These are phyloP conservation scores for Caerostris darwini DNA, from an alignment of 1,140 invertebrate species.

Conservation along the genomic window DNA sequence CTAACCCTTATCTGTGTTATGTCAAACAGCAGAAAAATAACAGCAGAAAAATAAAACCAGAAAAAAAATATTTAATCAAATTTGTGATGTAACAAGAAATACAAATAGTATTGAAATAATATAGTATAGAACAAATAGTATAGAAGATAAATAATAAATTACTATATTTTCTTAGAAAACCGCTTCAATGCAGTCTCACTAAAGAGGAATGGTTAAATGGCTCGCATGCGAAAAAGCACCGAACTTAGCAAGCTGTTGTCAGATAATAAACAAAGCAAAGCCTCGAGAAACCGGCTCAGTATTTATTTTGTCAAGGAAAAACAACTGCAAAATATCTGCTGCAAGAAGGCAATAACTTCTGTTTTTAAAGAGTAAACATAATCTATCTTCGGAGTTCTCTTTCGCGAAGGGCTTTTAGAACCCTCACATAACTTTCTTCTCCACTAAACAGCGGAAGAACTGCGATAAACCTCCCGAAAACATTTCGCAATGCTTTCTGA, in stretches of 20 bases:
- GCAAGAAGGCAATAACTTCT: background rate
- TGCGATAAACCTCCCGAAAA: background rate
- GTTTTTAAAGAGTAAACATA: slow-evolving; percentile 12
- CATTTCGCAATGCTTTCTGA: background rate
- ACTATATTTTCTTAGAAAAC: background rate
- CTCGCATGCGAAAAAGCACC: background rate
- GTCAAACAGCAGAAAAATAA: too few species aligned
- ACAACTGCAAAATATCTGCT: background rate
- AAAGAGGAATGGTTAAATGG: background rate
- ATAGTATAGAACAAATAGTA: too few species aligned
- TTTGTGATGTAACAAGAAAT: too few species aligned
- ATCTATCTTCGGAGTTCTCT: background rate
- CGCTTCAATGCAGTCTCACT: background rate
- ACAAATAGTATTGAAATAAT: background rate
- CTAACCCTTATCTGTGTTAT: too few species aligned
- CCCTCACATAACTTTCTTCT: background rate
- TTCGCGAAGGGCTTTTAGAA: background rate
- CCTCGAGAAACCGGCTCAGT: background rate
- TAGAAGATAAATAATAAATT: background rate
- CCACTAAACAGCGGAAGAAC: background rate
- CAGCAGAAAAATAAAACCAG: too few species aligned
- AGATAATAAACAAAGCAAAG: background rate
- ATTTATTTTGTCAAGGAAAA: slow-evolving; percentile 23
- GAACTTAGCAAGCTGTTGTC: background rate
- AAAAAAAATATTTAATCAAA: too few species aligned